phyloP scores from a whole-genome alignment of 2,888 invertebrate genomes.

The Onchidella celtica region DNA sequence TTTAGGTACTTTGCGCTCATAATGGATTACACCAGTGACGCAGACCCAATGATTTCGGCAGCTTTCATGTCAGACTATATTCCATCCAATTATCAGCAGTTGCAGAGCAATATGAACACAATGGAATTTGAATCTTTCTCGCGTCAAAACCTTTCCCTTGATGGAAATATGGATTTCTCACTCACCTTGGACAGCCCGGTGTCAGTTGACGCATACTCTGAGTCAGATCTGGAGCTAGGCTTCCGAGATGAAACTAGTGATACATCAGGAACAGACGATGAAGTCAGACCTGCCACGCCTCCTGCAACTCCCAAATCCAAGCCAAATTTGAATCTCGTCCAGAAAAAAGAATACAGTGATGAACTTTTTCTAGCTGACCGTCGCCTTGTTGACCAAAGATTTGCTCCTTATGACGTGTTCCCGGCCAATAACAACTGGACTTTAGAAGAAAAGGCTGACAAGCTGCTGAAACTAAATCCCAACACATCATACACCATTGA shows the following conservation, averaged over 20 bases:
- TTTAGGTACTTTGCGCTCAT: neutral
- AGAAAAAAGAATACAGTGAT: neutral
- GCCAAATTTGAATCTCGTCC: neutral
- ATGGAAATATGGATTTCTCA: slow-evolving; percentile 27
- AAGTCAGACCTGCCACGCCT: too few species aligned
- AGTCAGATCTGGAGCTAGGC: slow-evolving; percentile 39
- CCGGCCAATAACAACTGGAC: slow-evolving; percentile 31
- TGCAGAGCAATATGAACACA: neutral
- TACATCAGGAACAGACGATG: slow-evolving; percentile 16
- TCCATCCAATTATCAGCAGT: neutral
- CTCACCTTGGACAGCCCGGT: slow-evolving; percentile 42
- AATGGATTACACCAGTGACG: slow-evolving; percentile 39
- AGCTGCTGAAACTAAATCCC: slow-evolving; percentile 20
- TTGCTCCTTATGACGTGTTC: slow-evolving; percentile 39
- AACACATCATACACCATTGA: slow-evolving; percentile 31
- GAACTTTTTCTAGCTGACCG: slow-evolving; percentile 17
- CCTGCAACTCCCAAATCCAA: neutral
- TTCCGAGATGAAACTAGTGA: slow-evolving; percentile 33
- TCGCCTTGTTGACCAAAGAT: slow-evolving; percentile 29
- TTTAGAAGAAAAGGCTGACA: slow-evolving; percentile 25
- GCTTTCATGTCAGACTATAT: slow-evolving; percentile 14
- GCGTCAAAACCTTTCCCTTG: slow-evolving; percentile 25
- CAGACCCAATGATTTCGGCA: slow-evolving; percentile 38
- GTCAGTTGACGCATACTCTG: slow-evolving; percentile 35
- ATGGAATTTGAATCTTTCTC: slow-evolving; percentile 40